Percentiles rank a stretch among this genome's conserved stretches.
phyloP scores from a whole-genome alignment of 2,797 vertebrate species.

The Euthynnus affinis region DNA sequence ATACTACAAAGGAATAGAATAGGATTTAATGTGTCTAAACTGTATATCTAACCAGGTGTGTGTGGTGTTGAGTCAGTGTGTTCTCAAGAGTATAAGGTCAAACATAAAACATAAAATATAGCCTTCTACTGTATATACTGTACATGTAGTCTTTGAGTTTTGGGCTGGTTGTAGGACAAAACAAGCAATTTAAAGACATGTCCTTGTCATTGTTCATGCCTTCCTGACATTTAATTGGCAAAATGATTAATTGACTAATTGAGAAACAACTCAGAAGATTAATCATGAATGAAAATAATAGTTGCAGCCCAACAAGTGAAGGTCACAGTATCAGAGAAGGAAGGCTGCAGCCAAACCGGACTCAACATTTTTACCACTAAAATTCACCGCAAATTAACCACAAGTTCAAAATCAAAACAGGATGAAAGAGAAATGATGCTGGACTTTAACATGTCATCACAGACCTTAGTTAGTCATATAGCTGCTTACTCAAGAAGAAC shows the following conservation, averaged over 20 bases:
- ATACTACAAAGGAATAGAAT: not conserved
- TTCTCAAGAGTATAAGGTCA: not conserved
- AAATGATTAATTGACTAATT: too few species aligned
- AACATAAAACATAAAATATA: not conserved
- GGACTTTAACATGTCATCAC: not conserved
- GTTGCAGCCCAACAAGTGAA: too few species aligned
- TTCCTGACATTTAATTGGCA: too few species aligned
- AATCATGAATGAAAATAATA: not conserved
- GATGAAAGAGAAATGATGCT: not conserved
- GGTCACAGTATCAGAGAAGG: not conserved
- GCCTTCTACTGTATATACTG: too few species aligned
- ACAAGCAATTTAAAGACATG: not conserved
- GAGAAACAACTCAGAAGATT: too few species aligned
- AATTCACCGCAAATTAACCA: not conserved
- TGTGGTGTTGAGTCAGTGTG: not conserved
- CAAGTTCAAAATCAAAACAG: not conserved
- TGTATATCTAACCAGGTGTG: not conserved
- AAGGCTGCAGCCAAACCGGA: not conserved
- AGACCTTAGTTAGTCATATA: not conserved
- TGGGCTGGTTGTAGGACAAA: not conserved
- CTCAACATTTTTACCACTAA: not conserved
- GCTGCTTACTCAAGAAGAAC: not conserved
- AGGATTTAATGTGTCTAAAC: not conserved
- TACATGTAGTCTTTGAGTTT: too few species aligned
- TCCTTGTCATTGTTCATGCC: too few species aligned